Conservation (phyloP, 2,797 vertebrate genomes). For the Anisognathus igniventris region DNA sequence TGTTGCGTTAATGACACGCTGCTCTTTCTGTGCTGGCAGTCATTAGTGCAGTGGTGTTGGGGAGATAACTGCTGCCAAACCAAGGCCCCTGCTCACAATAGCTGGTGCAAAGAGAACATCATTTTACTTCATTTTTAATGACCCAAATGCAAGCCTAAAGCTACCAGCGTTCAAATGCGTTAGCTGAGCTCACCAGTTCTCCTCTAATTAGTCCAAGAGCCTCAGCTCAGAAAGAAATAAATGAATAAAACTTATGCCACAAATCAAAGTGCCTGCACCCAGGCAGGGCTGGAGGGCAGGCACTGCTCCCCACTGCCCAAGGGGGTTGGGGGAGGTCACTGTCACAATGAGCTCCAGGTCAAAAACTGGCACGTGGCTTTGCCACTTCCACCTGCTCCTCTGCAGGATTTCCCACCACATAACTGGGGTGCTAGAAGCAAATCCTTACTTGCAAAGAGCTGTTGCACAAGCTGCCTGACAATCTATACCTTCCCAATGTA, state of each 20-base stretch:
- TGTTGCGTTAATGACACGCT: accelerated
- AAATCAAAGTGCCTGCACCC: background rate
- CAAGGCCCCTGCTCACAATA: background rate
- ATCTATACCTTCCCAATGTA: background rate
- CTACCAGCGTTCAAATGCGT: background rate
- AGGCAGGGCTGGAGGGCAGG: background rate
- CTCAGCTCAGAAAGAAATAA: background rate
- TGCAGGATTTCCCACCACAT: background rate
- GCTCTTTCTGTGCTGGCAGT: background rate
- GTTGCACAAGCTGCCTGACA: background rate
- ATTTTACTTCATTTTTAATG: slow-evolving; percentile 30
- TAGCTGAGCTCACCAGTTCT: slow-evolving; percentile 15
- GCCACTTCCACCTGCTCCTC: background rate
- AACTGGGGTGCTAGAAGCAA: background rate
- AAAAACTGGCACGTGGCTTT: background rate
- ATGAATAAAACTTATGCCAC: background rate
- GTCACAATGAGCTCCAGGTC: background rate
- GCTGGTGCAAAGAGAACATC: background rate
- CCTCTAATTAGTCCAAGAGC: background rate
- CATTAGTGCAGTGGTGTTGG: background rate
- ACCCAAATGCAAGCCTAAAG: slow-evolving; percentile 27
- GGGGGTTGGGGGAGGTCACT: background rate
- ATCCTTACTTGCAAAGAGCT: background rate
- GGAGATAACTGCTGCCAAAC: background rate
- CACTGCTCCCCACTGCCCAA: background rate